These are phyloP conservation scores for Euclidia mi DNA, from an alignment of 2,888 invertebrate species.

Conservation along the genomic window DNA sequence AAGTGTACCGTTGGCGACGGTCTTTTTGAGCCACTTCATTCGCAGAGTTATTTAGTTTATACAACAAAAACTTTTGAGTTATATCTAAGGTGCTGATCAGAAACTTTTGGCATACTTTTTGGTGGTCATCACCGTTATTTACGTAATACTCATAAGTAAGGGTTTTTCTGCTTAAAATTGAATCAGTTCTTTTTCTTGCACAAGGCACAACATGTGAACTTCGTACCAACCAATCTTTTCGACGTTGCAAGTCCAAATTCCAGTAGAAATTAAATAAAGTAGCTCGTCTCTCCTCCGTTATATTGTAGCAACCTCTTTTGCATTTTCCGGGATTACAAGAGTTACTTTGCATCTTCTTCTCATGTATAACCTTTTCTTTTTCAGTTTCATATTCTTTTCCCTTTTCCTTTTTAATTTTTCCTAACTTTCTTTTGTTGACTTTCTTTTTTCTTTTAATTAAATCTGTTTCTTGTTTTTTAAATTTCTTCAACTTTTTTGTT, in stretches of 20 bases:
- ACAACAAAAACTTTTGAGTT: constrained; percentile 7
- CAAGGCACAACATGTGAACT: constrained; percentile 12
- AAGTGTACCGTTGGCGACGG: no score
- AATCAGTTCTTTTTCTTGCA: constrained; percentile 22
- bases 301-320: constrained; percentile 10
- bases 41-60: constrained; percentile 5
- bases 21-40: constrained; percentile 8
- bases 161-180: constrained; percentile 21
- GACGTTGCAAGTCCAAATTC: constrained; percentile 28
- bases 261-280: constrained; percentile 25
- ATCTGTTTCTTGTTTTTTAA: not conserved
- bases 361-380: not conserved
- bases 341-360: not conserved
- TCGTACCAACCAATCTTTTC: constrained; percentile 28
- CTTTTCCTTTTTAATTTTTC: not conserved
- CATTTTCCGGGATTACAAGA: constrained; percentile 4
- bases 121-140: constrained; percentile 26
- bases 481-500: constrained; percentile 4
- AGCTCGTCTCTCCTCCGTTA: not conserved
- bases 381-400: constrained; percentile 1
- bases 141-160: constrained; percentile 28
- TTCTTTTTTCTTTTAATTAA: not conserved
- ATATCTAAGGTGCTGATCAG: no score
- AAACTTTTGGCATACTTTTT: no score
- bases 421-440: not conserved